These are phyloP conservation scores for Clanis bilineata DNA, from an alignment of 2,888 invertebrate genomes.

Conservation along the genomic window DNA sequence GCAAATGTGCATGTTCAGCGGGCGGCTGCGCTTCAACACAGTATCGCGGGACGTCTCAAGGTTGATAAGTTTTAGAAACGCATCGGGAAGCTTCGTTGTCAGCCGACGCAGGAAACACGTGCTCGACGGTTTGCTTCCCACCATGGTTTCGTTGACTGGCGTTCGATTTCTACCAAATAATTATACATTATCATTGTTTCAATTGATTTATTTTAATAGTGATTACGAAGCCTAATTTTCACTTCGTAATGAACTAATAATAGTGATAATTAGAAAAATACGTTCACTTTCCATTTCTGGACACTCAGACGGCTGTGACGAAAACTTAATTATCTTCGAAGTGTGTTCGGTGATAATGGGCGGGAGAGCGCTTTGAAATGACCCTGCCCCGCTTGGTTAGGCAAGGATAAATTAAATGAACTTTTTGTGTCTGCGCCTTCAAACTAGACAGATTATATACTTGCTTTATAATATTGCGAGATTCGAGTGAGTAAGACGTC, in stretches of 20 bases:
- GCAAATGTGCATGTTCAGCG: background rate
- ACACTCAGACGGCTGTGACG: conserved; percentile 21
- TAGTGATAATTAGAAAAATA: conserved; percentile 1
- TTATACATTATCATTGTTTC: conserved; percentile 24
- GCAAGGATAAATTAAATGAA: conserved; percentile 38
- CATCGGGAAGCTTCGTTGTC: conserved; percentile 32
- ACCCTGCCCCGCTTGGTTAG: conserved; percentile 29
- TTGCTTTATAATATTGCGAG: conserved; percentile 19
- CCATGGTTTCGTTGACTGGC: conserved; percentile 28
- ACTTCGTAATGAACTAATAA: background rate
- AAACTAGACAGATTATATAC: conserved; percentile 27
- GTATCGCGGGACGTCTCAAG: background rate
- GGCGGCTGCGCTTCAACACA: background rate
- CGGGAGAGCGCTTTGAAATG: conserved; percentile 34
- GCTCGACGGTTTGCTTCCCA: conserved; percentile 48
- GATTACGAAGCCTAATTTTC: background rate
- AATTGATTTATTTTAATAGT: background rate
- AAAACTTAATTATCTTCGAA: conserved; percentile 30
- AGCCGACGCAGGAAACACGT: conserved; percentile 40
- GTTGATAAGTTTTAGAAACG: conserved; percentile 25
- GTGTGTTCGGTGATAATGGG: conserved; percentile 24
- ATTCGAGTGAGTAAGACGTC: background rate
- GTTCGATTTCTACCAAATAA: conserved; percentile 36
- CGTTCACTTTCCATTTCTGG: conserved; percentile 14
- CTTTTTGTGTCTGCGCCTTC: conserved; percentile 36